These are phyloP conservation scores for Herpetotheres cachinnans DNA, from an alignment of 2,113 vertebrate genomes.

Conservation along the genomic window DNA sequence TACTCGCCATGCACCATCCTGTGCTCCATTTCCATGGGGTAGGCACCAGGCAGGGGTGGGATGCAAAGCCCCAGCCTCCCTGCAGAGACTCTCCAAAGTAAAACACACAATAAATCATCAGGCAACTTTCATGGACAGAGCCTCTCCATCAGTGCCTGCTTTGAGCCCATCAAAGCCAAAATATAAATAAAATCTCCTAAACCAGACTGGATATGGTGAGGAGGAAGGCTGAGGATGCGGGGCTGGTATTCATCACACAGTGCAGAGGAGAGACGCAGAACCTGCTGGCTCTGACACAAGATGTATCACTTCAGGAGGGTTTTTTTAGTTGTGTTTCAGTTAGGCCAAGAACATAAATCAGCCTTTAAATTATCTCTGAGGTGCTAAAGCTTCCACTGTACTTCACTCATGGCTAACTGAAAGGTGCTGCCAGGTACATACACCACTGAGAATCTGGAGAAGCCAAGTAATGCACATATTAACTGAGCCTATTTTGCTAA, in stretches of 20 bases:
- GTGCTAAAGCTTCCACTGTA: not conserved
- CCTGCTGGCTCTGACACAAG: not conserved
- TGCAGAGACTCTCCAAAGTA: not conserved
- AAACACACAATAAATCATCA: not conserved
- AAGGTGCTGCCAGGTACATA: not conserved
- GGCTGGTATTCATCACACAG: not conserved
- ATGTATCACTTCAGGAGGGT: not conserved
- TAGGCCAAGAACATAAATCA: not conserved
- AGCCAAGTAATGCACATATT: not conserved
- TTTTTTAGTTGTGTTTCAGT: not conserved
- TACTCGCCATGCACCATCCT: not conserved
- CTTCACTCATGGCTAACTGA: not conserved
- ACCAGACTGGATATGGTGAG: not conserved
- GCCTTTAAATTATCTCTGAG: not conserved
- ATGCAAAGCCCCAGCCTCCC: not conserved
- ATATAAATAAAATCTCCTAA: not conserved
- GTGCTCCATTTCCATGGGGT: not conserved
- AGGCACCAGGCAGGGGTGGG: not conserved
- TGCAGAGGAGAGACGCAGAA: not conserved
- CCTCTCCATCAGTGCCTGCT: not conserved
- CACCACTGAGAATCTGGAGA: not conserved
- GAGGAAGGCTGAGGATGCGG: not conserved
- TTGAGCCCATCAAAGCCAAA: not conserved
- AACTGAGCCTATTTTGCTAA: not conserved
- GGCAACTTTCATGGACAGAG: not conserved